Evolutionary conservation across 2,113 vertebrate species (phyloP).

Genomic region (Sylvicapra grimmia): DNA sequence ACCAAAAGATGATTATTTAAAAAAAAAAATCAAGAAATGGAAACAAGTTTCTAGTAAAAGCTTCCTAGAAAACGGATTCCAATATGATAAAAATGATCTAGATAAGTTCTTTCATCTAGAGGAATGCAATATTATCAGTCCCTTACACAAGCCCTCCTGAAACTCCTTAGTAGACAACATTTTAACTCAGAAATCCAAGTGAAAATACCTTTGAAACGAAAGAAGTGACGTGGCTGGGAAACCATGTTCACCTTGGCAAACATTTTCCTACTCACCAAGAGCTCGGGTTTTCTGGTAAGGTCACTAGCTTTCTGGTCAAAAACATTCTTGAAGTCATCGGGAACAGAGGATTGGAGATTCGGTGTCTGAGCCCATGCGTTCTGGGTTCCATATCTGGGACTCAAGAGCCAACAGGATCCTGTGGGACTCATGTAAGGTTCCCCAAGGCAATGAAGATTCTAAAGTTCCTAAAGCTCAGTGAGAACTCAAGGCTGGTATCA

Average conservation of each 20-base stretch:
- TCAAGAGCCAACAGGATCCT: constrained; percentile 94
- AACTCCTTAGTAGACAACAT: not conserved
- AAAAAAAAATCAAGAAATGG: not conserved
- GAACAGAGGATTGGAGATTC: not conserved
- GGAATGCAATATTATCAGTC: not conserved
- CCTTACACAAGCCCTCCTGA: not conserved
- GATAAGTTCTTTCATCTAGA: not conserved
- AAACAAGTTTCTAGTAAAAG: not conserved
- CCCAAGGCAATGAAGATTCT: constrained; percentile 90
- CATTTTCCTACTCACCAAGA: not conserved
- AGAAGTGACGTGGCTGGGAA: not conserved
- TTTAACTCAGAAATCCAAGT: not conserved
- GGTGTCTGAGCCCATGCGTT: not conserved
- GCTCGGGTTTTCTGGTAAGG: constrained; percentile 40
- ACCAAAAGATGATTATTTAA: not conserved
- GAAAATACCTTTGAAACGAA: not conserved
- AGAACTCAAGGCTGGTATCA: constrained; percentile 90
- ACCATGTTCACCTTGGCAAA: not conserved
- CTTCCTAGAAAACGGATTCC: not conserved
- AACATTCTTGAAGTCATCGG: constrained; percentile 41
- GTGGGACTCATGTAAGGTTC: constrained; percentile 95
- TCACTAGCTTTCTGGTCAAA: constrained; percentile 41
- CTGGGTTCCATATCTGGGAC: not conserved
- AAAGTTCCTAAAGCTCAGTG: constrained; percentile 91
- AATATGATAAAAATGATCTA: not conserved